Evolutionary conservation across 2,888 invertebrate species (phyloP), one percentile per base, ranked within the genome.

Genomic region (Leptarthrus brevirostris): DNA sequence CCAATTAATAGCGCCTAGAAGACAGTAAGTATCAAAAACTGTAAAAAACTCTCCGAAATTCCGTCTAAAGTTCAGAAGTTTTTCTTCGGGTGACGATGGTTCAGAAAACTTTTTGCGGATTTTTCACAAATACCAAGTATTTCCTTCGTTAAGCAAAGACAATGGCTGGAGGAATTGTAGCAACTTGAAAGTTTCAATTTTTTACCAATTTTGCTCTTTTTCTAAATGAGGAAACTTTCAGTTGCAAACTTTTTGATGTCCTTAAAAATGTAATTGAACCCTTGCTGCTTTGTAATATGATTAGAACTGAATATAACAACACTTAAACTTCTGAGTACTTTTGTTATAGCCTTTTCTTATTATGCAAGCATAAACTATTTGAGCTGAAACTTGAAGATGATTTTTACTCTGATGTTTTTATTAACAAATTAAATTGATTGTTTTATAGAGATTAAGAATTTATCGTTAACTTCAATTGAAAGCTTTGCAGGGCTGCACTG

Each of bases 121-220:
- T 64, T 40, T 44, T 64, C 64, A 26, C 64, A 44, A 64, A 64
- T 64, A 64, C 64, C 22, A 24, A 26, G 64, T n/a, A 36, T 44
- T 64, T 47, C 44, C 64, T 64, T 64, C 64, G 64, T 64, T 64
- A 64, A 64, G 44, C 64, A 64, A 64, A 64, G 64, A 64, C 64
- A 47, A 64, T 64, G 47, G 64, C 44, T 44, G 47, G 47, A 64
- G 64, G 47, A 64, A 64, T 64, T 64, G 64, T 44, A 64, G 22
- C 22, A 64, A 64, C 44, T 64, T 64, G 64, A 64, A 64, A 64
- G 24, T 64, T 64, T 64, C 64, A 64, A 64, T 64, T 64, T 64
- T 64, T 64, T 44, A 44, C 47, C 47, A 24, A 61, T 61, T 61
- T 40, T 40, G 34, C 64, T 64, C 24, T 44, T 64, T 64, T 64